These are phyloP conservation scores for Sarcophaga caerulescens DNA, from an alignment of 2,888 invertebrate genomes.

Conservation along the genomic window DNA sequence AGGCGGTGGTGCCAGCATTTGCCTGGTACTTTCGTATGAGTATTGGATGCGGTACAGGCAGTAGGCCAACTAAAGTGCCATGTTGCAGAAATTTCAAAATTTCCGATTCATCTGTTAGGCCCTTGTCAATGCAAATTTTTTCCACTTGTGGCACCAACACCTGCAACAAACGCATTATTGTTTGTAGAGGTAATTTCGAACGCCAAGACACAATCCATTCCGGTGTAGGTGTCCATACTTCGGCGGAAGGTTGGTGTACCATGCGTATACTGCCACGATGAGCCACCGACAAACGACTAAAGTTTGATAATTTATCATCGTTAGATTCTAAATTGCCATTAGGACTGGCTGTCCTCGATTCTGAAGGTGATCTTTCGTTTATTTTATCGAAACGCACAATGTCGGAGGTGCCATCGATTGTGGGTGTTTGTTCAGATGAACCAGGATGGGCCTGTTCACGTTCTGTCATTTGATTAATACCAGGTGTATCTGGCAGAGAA, in stretches of 20 bases:
- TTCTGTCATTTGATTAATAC: constrained; percentile 95
- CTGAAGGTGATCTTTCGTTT: constrained; percentile 67
- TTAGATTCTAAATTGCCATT: constrained; percentile 47
- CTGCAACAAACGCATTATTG: constrained; percentile 98
- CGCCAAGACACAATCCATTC: constrained; percentile 99
- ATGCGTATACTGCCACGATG: constrained; percentile 86
- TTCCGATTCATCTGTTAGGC: constrained; percentile 99
- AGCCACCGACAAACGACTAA: constrained; percentile 75
- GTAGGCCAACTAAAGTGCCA: constrained; percentile 97
- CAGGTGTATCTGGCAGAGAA: constrained; percentile 94
- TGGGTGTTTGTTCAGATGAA: constrained; percentile 71
- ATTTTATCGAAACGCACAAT: constrained; percentile 71
- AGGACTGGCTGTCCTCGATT: constrained; percentile 61
- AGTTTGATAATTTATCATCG: constrained; percentile 39
- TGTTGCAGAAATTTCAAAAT: constrained; percentile 99
- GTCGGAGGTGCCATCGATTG: constrained; percentile 72
- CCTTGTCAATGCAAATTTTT: constrained; percentile 99
- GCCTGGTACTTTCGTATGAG: constrained; percentile 99
- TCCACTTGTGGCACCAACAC: constrained; percentile 99
- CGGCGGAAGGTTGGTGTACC: constrained; percentile 75
- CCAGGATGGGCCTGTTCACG: constrained; percentile 93
- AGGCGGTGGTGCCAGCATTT: constrained; percentile 98
- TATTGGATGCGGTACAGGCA: constrained; percentile 99
- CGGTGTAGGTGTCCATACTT: constrained; percentile 92
- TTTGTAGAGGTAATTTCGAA: constrained; percentile 97